Evolutionary conservation across 2,113 vertebrate species (phyloP), one percentile per base, ranked within the genome.

Genomic region (Monarcha castaneiventris): DNA sequence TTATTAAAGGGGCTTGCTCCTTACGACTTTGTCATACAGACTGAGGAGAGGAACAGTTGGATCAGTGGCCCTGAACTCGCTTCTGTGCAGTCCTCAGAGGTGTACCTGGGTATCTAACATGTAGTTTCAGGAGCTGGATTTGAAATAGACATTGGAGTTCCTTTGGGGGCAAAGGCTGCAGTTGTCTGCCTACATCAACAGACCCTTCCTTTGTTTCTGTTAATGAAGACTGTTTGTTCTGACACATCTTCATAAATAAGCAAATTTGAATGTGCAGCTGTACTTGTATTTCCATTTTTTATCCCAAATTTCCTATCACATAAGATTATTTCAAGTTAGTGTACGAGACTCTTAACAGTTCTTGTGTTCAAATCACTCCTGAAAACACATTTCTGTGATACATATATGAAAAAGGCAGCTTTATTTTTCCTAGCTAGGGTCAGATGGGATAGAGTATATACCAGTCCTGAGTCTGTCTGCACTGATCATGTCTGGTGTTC

Each of bases 1-100:
- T 35, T 72, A 29, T 16, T 46, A 52, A 80, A 89, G 25, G 21
- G 19, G 9, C 9, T 79, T 79, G 15, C 9, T 77, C 62, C 62
- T 76, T 67, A 55, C 13, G 81, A 27, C 15, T 58, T 79, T 0
- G 0, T 80, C n/a, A 3, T 25, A 8, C 0, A 3, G 32, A 15
- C n/a, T 84, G 74, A 80, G 21, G n/a, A 80, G 10, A 23, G 10
- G 8, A 79, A 9, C 20, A 33, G 26, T 29, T 17, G 46, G 3
- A 55, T 78, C 51, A n/a, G 76, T n/a, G 51, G 17, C 59, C 33
- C n/a, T 0, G 0, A 32, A 55, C 21, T 73, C 67, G 9, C 39
- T 69, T 33, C 43, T 82, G 16, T 58, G 41, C 67, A 58, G 37
- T 37, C 43, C 21, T 80, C 51, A 58, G 62, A 86, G 13, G 16